phyloP scores from a whole-genome alignment of 2,888 invertebrate species.

The Zaprionus bogoriensis region DNA sequence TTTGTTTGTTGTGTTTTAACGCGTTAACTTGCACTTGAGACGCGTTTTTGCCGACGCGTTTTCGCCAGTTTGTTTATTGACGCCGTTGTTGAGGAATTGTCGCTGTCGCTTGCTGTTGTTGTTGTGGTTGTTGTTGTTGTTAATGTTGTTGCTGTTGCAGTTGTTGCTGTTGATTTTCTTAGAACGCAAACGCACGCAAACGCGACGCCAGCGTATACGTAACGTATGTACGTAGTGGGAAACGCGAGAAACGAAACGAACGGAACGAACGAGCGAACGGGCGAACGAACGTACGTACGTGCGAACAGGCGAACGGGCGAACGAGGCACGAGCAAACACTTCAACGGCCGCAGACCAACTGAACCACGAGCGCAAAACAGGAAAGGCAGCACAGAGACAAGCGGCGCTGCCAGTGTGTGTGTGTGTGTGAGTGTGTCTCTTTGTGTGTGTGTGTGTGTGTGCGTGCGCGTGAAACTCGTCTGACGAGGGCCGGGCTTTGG shows the following conservation, averaged over 20 bases:
- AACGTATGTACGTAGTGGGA: constrained; percentile 37
- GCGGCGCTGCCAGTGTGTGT: constrained; percentile 14
- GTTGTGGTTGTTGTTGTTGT: constrained; percentile 19
- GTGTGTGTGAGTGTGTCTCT: constrained; percentile 11
- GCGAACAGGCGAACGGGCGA: constrained; percentile 35
- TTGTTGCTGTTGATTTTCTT: constrained; percentile 22
- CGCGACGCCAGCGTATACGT: constrained; percentile 47
- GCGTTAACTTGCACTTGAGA: constrained; percentile 7
- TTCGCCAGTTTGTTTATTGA: constrained; percentile 20
- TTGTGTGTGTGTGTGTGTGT: background rate
- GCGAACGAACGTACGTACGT: constrained; percentile 40
- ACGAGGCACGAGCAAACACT: constrained; percentile 60
- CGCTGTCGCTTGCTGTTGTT: constrained; percentile 17
- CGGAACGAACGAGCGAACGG: constrained; percentile 12
- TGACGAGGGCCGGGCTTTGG: constrained; percentile 70
- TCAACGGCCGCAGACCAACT: constrained; percentile 83
- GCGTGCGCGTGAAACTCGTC: constrained; percentile 60
- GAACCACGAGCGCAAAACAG: constrained; percentile 73
- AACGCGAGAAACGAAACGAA: constrained; percentile 23
- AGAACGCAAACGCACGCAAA: constrained; percentile 29
- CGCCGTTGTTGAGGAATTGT: constrained; percentile 18
- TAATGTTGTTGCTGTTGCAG: constrained; percentile 24
- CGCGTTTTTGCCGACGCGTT: constrained; percentile 70
- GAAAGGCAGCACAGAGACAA: constrained; percentile 57
- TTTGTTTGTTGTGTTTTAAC: constrained; percentile 1